Evolutionary conservation across 2,113 vertebrate genomes (phyloP).

Genomic region (Brienomyrus brachyistius): DNA sequence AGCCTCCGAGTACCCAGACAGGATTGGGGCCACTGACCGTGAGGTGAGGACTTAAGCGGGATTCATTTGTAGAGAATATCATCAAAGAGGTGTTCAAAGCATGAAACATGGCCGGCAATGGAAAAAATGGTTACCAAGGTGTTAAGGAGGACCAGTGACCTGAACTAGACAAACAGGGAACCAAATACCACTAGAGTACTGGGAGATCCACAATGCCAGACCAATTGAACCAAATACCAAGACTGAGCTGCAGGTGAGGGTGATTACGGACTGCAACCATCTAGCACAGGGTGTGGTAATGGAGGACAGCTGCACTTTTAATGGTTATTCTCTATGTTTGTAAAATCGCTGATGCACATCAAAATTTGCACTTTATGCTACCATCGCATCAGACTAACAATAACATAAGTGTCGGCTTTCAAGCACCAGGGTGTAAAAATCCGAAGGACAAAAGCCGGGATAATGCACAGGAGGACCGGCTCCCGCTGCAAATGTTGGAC

Average conservation of each 20-base stretch:
- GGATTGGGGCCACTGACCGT: neutral
- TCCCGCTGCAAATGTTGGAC: neutral
- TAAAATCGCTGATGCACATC: neutral
- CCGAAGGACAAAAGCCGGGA: neutral
- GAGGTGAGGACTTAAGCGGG: neutral
- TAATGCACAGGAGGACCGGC: neutral
- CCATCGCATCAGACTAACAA: neutral
- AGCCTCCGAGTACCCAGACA: neutral
- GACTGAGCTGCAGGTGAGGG: neutral
- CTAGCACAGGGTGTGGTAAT: neutral
- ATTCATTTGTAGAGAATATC: neutral
- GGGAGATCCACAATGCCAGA: neutral
- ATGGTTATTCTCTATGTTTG: neutral
- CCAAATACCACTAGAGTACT: neutral
- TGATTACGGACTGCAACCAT: neutral
- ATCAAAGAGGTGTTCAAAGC: neutral
- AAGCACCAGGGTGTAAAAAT: neutral
- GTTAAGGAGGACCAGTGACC: neutral
- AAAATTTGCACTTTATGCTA: neutral
- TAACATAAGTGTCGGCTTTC: neutral
- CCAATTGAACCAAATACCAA: neutral
- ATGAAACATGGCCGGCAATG: neutral
- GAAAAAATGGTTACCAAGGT: neutral
- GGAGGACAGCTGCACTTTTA: neutral
- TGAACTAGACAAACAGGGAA: neutral